Percentiles rank a stretch among this genome's conserved stretches.
phyloP scores from a whole-genome alignment of 2,113 vertebrate species.

The Stigmatopora argus region DNA sequence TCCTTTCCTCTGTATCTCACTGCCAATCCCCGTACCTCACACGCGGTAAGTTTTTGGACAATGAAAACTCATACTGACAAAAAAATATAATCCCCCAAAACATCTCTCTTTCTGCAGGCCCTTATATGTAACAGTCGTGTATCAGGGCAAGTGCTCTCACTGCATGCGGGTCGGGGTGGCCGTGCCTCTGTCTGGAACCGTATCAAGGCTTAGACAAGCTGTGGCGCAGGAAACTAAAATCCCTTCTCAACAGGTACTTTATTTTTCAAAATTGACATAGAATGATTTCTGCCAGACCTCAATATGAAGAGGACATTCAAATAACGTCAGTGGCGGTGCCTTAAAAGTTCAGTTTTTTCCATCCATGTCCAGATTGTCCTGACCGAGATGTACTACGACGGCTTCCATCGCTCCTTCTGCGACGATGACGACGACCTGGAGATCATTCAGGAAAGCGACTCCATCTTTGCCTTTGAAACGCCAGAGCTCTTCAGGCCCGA shows the following conservation, averaged over 20 bases:
- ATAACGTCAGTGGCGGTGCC: neutral
- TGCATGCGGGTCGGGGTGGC: constrained; percentile 96
- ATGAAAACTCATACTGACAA: no score
- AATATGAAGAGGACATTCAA: no score
- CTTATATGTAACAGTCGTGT: constrained; percentile 91
- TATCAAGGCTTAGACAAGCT: constrained; percentile 86
- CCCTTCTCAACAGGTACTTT: constrained; percentile 84
- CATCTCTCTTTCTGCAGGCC: constrained; percentile 73
- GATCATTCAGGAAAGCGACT: constrained; percentile 94
- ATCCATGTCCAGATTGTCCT: constrained; percentile 82
- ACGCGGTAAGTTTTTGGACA: constrained; percentile 76
- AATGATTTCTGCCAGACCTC: no score
- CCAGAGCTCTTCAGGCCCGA: constrained; percentile 90
- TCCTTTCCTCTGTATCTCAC: constrained; percentile 96
- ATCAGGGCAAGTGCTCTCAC: constrained; percentile 94
- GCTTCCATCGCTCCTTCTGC: constrained; percentile 97
- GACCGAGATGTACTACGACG: constrained; percentile 98
- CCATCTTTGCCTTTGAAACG: constrained; percentile 96
- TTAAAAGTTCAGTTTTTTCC: neutral
- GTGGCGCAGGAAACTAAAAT: constrained; percentile 95
- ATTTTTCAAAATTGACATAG: neutral
- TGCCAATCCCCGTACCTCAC: constrained; percentile 94
- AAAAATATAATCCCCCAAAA: constrained; percentile 49
- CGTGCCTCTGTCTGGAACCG: constrained; percentile 84
- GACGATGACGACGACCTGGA: constrained; percentile 90